Conservation (phyloP, 2,888 invertebrate species). For the Venusia cambrica region DNA sequence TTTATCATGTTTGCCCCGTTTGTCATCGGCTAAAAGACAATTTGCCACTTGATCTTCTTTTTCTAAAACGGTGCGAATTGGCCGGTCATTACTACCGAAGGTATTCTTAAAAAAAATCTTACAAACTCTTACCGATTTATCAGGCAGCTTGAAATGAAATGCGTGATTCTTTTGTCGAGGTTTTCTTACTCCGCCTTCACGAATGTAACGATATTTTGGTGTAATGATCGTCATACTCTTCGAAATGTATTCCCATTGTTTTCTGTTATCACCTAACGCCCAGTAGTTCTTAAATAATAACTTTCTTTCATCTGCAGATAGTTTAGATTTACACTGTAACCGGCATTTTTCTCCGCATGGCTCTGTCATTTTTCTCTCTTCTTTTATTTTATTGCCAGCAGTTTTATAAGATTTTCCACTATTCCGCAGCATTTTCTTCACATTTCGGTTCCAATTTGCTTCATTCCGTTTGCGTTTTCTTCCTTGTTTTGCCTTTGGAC, state of each 20-base stretch:
- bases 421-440: constrained; percentile 3
- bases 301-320: constrained; percentile 5
- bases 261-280: constrained; percentile 8
- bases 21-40: constrained; percentile 5
- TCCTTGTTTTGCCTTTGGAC: constrained; percentile 5
- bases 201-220: constrained; percentile 11
- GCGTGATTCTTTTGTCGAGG: constrained; percentile 6
- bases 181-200: constrained; percentile 6
- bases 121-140: constrained; percentile 6
- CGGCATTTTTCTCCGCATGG: too few relatives aligned
- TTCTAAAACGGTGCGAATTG: constrained; percentile 10
- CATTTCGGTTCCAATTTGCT: constrained; percentile 8
- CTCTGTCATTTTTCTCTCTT: constrained; percentile 6
- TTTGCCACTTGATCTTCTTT: too few relatives aligned
- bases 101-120: constrained; percentile 13
- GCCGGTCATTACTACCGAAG: constrained; percentile 12
- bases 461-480: constrained; percentile 10
- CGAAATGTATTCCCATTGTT: constrained; percentile 8
- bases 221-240: constrained; percentile 2
- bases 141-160: constrained; percentile 4
- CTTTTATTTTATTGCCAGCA: constrained; percentile 4
- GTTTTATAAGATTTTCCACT: constrained; percentile 4
- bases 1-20: constrained; percentile 8
- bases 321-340: not conserved
- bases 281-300: constrained; percentile 4